A percentile compares a stretch with the other conserved stretches of the same genome.
Evolutionary conservation across 2,797 vertebrate species (phyloP).

Genomic region (Rhinatrema bivittatum): DNA sequence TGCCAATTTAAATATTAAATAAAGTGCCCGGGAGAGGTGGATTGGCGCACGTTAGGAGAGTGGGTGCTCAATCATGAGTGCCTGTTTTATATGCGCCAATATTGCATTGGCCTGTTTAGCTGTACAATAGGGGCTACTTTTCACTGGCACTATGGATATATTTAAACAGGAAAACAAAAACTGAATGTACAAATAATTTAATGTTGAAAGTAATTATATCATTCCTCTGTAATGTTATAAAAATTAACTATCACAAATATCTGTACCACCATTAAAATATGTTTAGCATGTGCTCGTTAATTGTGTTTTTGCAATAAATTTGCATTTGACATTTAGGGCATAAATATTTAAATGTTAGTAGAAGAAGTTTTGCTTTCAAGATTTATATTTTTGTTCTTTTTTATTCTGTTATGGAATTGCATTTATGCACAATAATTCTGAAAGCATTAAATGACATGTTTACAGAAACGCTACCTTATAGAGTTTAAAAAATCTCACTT

Average conservation of each 20-base stretch:
- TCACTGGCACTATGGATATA: too few relatives aligned
- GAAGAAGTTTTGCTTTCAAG: constrained; percentile 21
- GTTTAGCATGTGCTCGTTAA: constrained; percentile 14
- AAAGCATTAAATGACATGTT: constrained; percentile 9
- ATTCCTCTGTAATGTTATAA: constrained; percentile 9
- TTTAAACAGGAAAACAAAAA: not conserved
- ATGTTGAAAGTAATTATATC: not conserved
- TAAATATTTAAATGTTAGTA: constrained; percentile 43
- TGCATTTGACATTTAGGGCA: constrained; percentile 50
- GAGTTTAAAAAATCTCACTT: constrained; percentile 24
- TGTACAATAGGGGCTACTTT: too few relatives aligned
- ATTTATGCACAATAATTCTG: constrained; percentile 18
- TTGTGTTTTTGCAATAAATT: constrained; percentile 41
- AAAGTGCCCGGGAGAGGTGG: too few relatives aligned
- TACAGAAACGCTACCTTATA: constrained; percentile 19
- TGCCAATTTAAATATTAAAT: too few relatives aligned
- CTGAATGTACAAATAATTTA: not conserved
- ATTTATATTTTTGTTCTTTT: constrained; percentile 37
- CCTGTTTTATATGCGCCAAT: too few relatives aligned
- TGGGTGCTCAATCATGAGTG: too few relatives aligned
- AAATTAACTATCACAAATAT: constrained; percentile 7
- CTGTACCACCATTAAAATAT: constrained; percentile 18
- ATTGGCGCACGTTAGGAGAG: too few relatives aligned
- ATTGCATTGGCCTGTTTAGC: too few relatives aligned
- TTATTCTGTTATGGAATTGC: constrained; percentile 28